These are phyloP conservation scores for Drosophila borborema DNA, from an alignment of 2,888 invertebrate species.

Conservation along the genomic window DNA sequence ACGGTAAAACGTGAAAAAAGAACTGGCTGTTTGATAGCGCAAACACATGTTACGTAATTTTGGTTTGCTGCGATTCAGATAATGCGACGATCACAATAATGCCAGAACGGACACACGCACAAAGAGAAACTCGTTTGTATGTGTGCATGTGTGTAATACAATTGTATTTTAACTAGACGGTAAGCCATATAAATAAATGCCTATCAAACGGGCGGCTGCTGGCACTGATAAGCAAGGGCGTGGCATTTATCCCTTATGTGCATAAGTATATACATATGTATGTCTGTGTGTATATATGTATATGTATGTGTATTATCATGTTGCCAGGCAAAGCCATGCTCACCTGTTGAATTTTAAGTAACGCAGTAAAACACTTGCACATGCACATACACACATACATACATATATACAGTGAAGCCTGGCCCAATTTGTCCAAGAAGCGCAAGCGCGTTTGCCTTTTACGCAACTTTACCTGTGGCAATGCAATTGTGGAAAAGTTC, in stretches of 20 bases:
- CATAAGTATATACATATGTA: background rate
- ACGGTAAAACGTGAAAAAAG: slow-evolving; percentile 9
- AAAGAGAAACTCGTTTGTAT: background rate
- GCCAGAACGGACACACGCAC: slow-evolving; percentile 1
- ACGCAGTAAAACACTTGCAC: slow-evolving; percentile 34
- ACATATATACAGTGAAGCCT: slow-evolving; percentile 15
- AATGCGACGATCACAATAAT: slow-evolving; percentile 45
- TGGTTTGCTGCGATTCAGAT: slow-evolving; percentile 39
- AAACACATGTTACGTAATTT: slow-evolving; percentile 54
- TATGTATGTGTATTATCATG: slow-evolving; percentile 41
- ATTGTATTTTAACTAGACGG: slow-evolving; percentile 33
- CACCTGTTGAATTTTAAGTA: slow-evolving; percentile 38
- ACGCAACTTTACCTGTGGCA: background rate
- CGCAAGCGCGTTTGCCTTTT: background rate
- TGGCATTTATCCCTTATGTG: slow-evolving; percentile 36
- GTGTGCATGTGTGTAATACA: background rate
- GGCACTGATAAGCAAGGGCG: slow-evolving; percentile 63
- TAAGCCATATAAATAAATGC: slow-evolving; percentile 39
- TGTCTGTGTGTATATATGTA: slow-evolving; percentile 1
- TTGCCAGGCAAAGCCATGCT: slow-evolving; percentile 38
- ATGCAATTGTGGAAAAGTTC: background rate
- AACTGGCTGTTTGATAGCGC: slow-evolving; percentile 20
- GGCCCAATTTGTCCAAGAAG: background rate
- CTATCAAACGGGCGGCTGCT: slow-evolving; percentile 21
- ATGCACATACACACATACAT: slow-evolving; percentile 6